Conservation (phyloP, 2,888 invertebrate species). For the Xanthia icteritia region DNA sequence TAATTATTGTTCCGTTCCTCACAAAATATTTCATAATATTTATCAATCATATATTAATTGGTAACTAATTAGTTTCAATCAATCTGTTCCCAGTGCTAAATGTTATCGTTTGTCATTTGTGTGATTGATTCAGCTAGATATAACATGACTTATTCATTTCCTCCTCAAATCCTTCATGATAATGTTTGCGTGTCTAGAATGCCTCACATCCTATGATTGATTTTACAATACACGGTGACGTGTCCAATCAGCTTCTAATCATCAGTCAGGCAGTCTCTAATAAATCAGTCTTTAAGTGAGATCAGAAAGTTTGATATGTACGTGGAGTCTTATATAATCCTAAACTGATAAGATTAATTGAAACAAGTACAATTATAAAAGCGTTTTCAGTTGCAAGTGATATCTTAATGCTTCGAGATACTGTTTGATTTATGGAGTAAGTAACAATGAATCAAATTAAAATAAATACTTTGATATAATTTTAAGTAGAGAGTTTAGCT, state of each 20-base stretch:
- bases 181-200: constrained; percentile 3
- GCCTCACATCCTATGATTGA: constrained; percentile 3
- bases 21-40: constrained; percentile 11
- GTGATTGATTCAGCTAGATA: constrained; percentile 30
- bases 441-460: background rate
- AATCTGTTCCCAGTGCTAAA: background rate
- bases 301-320: constrained; percentile 18
- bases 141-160: constrained; percentile 32
- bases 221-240: constrained; percentile 1
- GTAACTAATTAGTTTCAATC: constrained; percentile 23
- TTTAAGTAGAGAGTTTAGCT: background rate
- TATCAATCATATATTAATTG: background rate
- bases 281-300: background rate
- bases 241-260: background rate
- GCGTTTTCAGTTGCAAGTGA: background rate
- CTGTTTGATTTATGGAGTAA: constrained; percentile 1
- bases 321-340: constrained; percentile 1
- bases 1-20: background rate
- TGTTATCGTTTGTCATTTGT: constrained; percentile 26
- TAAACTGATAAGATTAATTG: constrained; percentile 20
- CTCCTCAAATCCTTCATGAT: constrained; percentile 4
- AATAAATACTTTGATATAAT: background rate
- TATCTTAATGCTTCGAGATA: constrained; percentile 27
- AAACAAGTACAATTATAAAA: constrained; percentile 28
- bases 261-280: background rate